Evolutionary conservation across 1,140 invertebrate species (phyloP), one percentile per base, ranked within the genome.

Genomic region (Macrotrachela quadricornifera): DNA sequence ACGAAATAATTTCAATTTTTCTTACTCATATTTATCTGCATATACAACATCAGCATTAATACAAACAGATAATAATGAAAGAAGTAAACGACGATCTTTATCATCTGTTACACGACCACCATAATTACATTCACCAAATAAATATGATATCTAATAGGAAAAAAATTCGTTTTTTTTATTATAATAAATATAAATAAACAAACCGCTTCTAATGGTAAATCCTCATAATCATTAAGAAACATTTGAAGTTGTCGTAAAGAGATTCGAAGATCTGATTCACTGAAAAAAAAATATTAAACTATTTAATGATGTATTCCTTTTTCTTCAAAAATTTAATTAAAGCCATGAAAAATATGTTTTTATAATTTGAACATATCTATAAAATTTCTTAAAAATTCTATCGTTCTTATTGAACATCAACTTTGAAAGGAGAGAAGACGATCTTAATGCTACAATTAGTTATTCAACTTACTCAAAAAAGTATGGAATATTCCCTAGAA

Each of bases 251-350:
- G 87, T 62, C 79, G 74, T 49, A 82, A 76, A 43, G 85, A 78
- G 52, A 94, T 91, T 50, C 81, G 74, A 9, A 94, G 71, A 71
- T 94, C 88, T 0, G 85, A 88, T 64, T 92, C 86, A 63, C 91
- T 91, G 66, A 92, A 95, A 30, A 30, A 30, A 30, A 30, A 30
- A 30, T 8, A 30, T n/a, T n/a, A n/a, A n/a, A n/a, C n/a, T n/a
- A n/a, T n/a, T n/a, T n/a, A n/a, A n/a, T n/a, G n/a, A n/a, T n/a
- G n/a, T n/a, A n/a, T n/a, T n/a, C n/a, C n/a, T n/a, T n/a, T n/a
- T n/a, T n/a, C n/a, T n/a, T n/a, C n/a, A n/a, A n/a, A n/a, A n/a
- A n/a, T n/a, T n/a, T n/a, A n/a, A n/a, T n/a, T n/a, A n/a, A n/a
- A n/a, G n/a, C n/a, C n/a, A n/a, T n/a, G n/a, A n/a, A n/a, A n/a